Conservation (phyloP, 1,140 invertebrate genomes). For the Anagrus nilaparvatae region DNA sequence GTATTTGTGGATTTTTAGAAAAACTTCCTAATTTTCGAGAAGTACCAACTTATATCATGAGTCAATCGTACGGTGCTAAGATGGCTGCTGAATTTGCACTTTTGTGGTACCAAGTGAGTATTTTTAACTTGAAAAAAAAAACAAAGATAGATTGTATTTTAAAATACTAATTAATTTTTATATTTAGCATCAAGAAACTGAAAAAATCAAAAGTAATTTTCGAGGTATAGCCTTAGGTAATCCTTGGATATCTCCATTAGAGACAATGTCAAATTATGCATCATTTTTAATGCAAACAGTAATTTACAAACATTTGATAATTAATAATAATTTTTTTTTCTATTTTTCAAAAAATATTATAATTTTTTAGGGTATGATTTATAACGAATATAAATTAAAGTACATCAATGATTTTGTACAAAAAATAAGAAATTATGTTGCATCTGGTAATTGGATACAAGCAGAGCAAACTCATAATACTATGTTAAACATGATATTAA, state of each 20-base stretch:
- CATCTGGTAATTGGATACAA: too few species aligned
- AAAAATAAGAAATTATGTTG: too few species aligned
- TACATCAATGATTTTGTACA: too few species aligned
- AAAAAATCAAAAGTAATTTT: constrained; percentile 58
- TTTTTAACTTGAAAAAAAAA: constrained; percentile 9
- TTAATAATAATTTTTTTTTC: background rate
- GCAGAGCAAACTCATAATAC: too few species aligned
- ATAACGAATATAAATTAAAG: background rate
- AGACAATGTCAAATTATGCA: too few species aligned
- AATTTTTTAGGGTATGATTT: background rate
- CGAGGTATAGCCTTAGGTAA: constrained; percentile 69
- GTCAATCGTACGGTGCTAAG: constrained; percentile 83
- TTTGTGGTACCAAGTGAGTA: constrained; percentile 47
- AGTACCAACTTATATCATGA: constrained; percentile 70
- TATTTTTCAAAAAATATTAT: background rate
- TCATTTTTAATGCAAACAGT: too few species aligned
- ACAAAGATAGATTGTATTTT: background rate
- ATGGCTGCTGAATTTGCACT: constrained; percentile 73
- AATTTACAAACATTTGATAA: background rate
- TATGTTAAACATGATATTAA: too few species aligned
- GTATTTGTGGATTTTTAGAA: constrained; percentile 55
- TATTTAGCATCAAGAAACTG: constrained; percentile 51
- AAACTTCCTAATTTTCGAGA: constrained; percentile 54
- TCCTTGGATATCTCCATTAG: constrained; percentile 78
- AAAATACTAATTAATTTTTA: background rate